These are phyloP conservation scores for Thalassoma bifasciatum DNA, from an alignment of 2,113 vertebrate genomes.

Conservation along the genomic window DNA sequence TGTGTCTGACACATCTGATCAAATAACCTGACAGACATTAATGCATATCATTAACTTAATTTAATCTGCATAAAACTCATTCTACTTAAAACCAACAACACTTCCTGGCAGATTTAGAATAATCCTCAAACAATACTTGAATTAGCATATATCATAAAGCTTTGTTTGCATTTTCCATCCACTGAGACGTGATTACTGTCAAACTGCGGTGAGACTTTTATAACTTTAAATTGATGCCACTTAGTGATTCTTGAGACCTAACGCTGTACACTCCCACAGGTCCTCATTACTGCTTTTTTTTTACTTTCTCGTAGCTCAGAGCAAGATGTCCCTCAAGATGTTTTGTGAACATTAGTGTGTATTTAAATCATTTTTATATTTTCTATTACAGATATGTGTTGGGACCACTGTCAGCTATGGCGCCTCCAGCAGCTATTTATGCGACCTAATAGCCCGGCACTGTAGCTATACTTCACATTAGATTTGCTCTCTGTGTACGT, in stretches of 20 bases:
- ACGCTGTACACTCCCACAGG: constrained; percentile 10
- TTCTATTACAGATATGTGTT: constrained; percentile 36
- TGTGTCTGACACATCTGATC: background rate
- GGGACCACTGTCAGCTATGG: constrained; percentile 25
- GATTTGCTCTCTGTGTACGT: constrained; percentile 54
- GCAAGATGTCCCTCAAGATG: constrained; percentile 32
- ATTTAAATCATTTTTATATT: constrained; percentile 61
- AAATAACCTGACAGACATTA: background rate
- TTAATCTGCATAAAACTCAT: background rate
- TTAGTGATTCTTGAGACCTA: background rate
- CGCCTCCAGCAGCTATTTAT: constrained; percentile 46
- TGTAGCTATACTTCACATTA: constrained; percentile 43
- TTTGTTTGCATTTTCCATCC: background rate
- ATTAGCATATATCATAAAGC: background rate
- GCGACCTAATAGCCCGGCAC: constrained; percentile 48
- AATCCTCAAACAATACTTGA: background rate
- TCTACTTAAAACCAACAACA: background rate
- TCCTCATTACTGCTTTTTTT: constrained; percentile 42
- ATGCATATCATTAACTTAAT: constrained; percentile 6
- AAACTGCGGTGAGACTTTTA: background rate
- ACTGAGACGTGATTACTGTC: background rate
- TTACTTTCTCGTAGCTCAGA: constrained; percentile 5
- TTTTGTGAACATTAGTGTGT: constrained; percentile 40
- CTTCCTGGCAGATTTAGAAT: background rate
- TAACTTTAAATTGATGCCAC: background rate